Base-by-base conservation (phyloP, 1,140 invertebrate genomes). In the Euschistus heros region DNA sequence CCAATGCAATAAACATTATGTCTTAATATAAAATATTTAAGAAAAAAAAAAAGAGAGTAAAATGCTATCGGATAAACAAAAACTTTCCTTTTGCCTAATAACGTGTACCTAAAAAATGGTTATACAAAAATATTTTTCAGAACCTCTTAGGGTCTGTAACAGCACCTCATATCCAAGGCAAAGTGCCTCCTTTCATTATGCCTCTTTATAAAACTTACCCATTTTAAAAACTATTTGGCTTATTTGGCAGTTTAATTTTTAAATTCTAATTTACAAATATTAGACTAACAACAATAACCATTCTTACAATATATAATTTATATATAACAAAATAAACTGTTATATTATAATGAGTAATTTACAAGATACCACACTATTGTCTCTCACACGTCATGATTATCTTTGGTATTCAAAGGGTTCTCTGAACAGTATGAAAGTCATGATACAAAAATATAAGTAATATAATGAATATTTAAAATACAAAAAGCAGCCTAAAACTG, bases 181-280 rank as follows among this genome's bases (percentile, higher is more conserved):
- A 24, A 24, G 0, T 24, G 54, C 54, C 54, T 26, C 18, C 54
- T 15, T 8, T 27, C 54, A 5, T 1, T 26, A 8, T 24, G 24
- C 20, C 15, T 14, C 22, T 17, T 52, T 24, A 57, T 57, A 57
- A 57, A 57, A 57, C 10, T 24, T 57, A 57, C 15, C 10, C 47
- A 24, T 24, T 57, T 24, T 22, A 24, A 57, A 22, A 57, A 22
- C 54, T 57, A 57, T 57, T 57, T 57, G 54, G 54, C 54, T 57
- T 57, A 57, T 57, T 57, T 57, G 54, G 54, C 54, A 57, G 54
- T 57, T 57, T 57, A 57, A 50, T 24, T 57, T 57, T 26, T 37
- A 37, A 37, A 27, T 57, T 57, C 18, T 24, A 24, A 22, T 50
- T 20, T 18, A 50, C 15, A 57, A 57, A 26, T 57, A 26, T 57